Conservation (phyloP, 2,888 invertebrate species). For the Aspidiotus destructor region DNA sequence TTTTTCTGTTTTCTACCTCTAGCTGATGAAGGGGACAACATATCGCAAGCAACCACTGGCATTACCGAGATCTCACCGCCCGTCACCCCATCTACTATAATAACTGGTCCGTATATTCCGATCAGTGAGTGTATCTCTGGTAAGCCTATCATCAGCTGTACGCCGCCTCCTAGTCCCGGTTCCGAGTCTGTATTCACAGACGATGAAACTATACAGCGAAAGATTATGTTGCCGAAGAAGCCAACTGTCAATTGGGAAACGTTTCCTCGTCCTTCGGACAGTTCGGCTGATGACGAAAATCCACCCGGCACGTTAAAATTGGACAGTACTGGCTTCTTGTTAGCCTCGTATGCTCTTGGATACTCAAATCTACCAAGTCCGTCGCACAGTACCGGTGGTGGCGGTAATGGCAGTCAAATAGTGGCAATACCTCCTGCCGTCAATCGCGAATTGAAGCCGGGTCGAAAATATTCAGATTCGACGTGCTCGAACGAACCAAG, state of each 20-base stretch:
- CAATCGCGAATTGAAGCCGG: conserved; percentile 71
- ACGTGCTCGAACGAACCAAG: conserved; percentile 45
- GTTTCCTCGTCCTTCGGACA: conserved; percentile 49
- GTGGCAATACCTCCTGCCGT: conserved; percentile 58
- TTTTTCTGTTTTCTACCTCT: conserved; percentile 28
- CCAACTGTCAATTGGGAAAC: conserved; percentile 46
- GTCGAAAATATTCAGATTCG: conserved; percentile 47
- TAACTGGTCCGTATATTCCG: conserved; percentile 78
- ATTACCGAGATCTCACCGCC: conserved; percentile 50
- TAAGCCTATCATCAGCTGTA: conserved; percentile 40
- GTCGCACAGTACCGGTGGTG: conserved; percentile 35
- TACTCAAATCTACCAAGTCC: conserved; percentile 55
- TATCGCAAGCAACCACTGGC: conserved; percentile 26
- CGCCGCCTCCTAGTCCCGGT: conserved; percentile 51
- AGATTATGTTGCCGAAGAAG: conserved; percentile 29
- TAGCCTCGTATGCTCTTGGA: conserved; percentile 45
- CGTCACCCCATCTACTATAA: conserved; percentile 51
- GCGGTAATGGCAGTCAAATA: conserved; percentile 20
- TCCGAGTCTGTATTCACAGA: conserved; percentile 60
- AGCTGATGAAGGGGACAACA: conserved; percentile 33
- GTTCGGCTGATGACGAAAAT: conserved; percentile 45
- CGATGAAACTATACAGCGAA: conserved; percentile 48
- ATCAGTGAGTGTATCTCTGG: conserved; percentile 89
- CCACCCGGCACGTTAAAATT: conserved; percentile 34
- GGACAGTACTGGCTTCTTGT: conserved; percentile 43